Percentiles rank a stretch among this genome's conserved stretches.
Conservation (phyloP, 2,888 invertebrate genomes). For the Eristalinus sepulchralis region DNA sequence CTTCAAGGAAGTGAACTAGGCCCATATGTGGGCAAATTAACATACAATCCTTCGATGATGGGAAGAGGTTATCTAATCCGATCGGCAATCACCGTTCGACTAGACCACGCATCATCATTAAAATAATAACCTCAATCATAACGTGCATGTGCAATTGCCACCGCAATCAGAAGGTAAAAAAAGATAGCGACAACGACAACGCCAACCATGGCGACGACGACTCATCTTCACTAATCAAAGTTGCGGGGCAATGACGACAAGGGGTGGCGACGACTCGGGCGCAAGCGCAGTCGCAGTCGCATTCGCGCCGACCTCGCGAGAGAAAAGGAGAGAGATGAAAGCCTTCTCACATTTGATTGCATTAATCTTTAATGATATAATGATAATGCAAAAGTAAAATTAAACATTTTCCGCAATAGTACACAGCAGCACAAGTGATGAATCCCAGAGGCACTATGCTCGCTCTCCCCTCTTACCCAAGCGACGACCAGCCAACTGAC, state of each 20-base stretch:
- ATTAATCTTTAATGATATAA: conserved; percentile 66
- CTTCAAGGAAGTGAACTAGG: not conserved
- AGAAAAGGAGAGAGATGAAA: not conserved
- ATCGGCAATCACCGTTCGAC: conserved; percentile 1
- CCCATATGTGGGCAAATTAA: conserved; percentile 36
- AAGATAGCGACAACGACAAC: not conserved
- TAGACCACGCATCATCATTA: conserved; percentile 48
- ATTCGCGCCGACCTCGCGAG: not conserved
- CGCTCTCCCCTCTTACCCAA: not conserved
- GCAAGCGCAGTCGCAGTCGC: not conserved
- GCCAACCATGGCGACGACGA: not conserved
- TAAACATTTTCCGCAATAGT: conserved; percentile 65
- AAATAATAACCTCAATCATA: conserved; percentile 45
- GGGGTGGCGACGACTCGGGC: not conserved
- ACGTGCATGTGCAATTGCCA: conserved; percentile 1
- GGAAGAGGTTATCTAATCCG: conserved; percentile 44
- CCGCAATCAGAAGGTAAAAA: not conserved
- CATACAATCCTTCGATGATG: conserved; percentile 60
- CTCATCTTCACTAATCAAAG: not conserved
- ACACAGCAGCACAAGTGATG: not conserved
- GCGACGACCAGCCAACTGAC: conserved; percentile 24
- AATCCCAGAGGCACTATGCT: not conserved
- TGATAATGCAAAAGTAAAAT: conserved; percentile 56
- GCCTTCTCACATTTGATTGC: conserved; percentile 64
- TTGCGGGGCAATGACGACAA: conserved; percentile 9